phyloP scores from a whole-genome alignment of 2,888 invertebrate genomes.

The Tachina grossa region DNA sequence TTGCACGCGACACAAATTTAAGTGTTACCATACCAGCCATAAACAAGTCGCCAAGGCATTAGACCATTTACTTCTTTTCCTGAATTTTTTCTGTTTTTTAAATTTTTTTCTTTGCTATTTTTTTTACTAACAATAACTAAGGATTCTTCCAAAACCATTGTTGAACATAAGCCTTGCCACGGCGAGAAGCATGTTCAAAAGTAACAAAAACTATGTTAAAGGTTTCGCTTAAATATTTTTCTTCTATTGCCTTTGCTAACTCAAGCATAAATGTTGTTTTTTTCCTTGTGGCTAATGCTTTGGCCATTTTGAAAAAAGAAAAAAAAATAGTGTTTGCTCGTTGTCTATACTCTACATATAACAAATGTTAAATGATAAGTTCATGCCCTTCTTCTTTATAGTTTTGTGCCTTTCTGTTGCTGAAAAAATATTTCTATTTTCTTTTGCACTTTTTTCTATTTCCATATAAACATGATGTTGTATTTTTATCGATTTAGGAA shows the following conservation, averaged over 20 bases:
- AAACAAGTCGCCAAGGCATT: slow-evolving; percentile 70
- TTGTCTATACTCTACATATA: slow-evolving; percentile 62
- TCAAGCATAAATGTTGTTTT: slow-evolving; percentile 32
- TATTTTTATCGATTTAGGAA: slow-evolving; percentile 47
- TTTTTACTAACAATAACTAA: slow-evolving; percentile 30
- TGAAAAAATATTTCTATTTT: slow-evolving; percentile 6
- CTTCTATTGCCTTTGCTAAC: slow-evolving; percentile 55
- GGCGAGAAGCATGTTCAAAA: slow-evolving; percentile 40
- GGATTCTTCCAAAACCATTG: slow-evolving; percentile 58
- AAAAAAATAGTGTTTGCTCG: slow-evolving; percentile 35
- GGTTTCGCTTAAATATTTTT: slow-evolving; percentile 30
- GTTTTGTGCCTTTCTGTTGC: slow-evolving; percentile 60
- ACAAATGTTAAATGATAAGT: slow-evolving; percentile 71
- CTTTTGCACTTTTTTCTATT: background rate
- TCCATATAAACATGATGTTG: slow-evolving; percentile 52
- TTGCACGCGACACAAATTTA: slow-evolving; percentile 71
- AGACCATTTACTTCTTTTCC: slow-evolving; percentile 33
- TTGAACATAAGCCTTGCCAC: slow-evolving; percentile 39
- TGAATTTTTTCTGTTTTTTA: slow-evolving; percentile 9
- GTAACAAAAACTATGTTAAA: slow-evolving; percentile 46
- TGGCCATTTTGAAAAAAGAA: slow-evolving; percentile 52
- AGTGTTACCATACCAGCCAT: slow-evolving; percentile 70
- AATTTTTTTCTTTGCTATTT: slow-evolving; percentile 20
- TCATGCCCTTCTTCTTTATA: slow-evolving; percentile 72
- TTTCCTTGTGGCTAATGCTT: slow-evolving; percentile 18